A percentile compares a stretch with the other conserved stretches of the same genome.
These are phyloP conservation scores for Leptobrachium ailaonicum DNA, from an alignment of 2,113 vertebrate species.

Conservation along the genomic window DNA sequence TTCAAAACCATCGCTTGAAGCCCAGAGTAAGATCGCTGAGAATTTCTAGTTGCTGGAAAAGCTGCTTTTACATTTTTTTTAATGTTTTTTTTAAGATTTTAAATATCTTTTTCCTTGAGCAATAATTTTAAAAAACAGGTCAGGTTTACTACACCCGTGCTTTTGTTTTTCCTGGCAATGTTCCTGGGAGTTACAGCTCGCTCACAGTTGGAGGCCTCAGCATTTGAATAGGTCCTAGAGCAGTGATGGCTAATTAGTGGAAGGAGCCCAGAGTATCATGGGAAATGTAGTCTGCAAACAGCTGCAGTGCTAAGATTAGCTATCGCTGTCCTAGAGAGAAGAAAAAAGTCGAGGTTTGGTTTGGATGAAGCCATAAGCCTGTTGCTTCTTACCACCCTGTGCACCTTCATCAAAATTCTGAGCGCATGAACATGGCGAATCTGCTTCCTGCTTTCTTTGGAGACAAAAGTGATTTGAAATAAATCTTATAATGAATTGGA, in stretches of 20 bases:
- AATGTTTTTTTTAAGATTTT: no score
- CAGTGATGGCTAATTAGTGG: no score
- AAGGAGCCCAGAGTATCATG: no score
- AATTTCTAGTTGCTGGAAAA: no score
- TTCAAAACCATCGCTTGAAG: not conserved
- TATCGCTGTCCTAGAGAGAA: conserved; percentile 4
- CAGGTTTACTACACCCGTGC: not conserved
- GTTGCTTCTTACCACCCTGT: conserved; percentile 6
- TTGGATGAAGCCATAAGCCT: conserved; percentile 17
- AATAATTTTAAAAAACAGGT: not conserved
- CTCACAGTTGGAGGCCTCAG: no score
- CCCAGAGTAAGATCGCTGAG: no score
- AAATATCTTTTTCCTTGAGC: no score
- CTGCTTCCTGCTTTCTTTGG: conserved; percentile 29
- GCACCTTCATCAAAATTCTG: conserved; percentile 34
- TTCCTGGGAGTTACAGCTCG: no score
- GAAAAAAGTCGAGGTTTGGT: conserved; percentile 10
- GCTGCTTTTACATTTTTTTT: no score
- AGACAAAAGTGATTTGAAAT: conserved; percentile 27
- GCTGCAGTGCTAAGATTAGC: not conserved
- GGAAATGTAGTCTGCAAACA: not conserved
- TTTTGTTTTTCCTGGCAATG: not conserved
- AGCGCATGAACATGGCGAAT: conserved; percentile 29
- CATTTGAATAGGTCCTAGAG: no score
- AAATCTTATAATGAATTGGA: conserved; percentile 29